Percentiles rank a stretch among this genome's conserved stretches.
Conservation (phyloP, 2,113 vertebrate genomes). For the Ailurus styani region DNA sequence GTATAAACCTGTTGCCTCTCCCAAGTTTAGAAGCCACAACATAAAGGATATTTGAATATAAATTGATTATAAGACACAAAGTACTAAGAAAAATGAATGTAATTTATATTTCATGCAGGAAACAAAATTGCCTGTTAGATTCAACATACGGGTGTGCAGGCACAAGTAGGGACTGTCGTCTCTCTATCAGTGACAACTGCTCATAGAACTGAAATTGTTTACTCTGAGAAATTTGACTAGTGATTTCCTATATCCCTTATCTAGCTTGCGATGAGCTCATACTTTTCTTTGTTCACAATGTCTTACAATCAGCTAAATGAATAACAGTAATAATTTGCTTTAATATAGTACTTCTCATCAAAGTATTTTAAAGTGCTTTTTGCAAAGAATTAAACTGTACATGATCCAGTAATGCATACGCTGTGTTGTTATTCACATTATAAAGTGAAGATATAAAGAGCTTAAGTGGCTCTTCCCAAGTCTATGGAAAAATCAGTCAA, state of each 20-base stretch:
- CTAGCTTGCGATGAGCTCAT: constrained; percentile 20
- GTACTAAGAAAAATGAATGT: neutral
- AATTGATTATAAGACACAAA: neutral
- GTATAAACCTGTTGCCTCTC: neutral
- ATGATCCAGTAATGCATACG: constrained; percentile 26
- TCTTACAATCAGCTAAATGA: constrained; percentile 55
- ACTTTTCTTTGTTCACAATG: constrained; percentile 40
- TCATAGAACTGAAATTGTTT: neutral
- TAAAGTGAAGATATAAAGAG: constrained; percentile 35
- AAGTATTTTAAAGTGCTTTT: constrained; percentile 64
- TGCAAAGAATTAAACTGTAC: constrained; percentile 42
- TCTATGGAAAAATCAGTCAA: constrained; percentile 65
- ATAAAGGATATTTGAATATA: neutral
- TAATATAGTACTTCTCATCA: constrained; percentile 50
- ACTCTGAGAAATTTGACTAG: neutral
- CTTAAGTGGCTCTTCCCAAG: constrained; percentile 59
- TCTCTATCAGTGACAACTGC: neutral
- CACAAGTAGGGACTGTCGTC: neutral
- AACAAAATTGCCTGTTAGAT: neutral
- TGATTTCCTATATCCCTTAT: constrained; percentile 26
- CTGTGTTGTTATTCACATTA: constrained; percentile 16
- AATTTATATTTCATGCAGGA: neutral
- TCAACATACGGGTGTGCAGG: neutral
- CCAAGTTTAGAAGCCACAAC: neutral
- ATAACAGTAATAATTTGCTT: constrained; percentile 55